Base-by-base conservation (phyloP, 2,888 invertebrate genomes). In the Drosophila subsilvestris region DNA sequence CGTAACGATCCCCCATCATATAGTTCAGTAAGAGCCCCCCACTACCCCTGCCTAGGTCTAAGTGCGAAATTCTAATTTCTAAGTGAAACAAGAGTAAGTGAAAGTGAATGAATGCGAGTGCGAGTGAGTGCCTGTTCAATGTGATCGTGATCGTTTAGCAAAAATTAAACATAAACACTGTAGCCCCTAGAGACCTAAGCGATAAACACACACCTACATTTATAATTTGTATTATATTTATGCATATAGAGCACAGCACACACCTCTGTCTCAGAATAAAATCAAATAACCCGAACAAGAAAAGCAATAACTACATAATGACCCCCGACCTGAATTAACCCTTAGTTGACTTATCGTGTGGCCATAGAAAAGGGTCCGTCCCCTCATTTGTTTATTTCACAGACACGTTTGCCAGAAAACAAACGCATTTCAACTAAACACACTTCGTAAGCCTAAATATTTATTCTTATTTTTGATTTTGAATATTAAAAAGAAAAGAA, bases 111-210 rank as follows among this genome's bases (percentile, higher is more conserved):
- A 17, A 49, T 61, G 44, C 42, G 56, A 71, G 48, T 63, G 57
- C 71, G 14, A 37, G 14, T 37, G 71, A 49, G 63, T 63, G 65
- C 54, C 55, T 76, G 76, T 68, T 72, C 57, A 86, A 78, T 85
- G 85, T 85, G 85, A 85, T 85, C 85, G 85, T 85, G 85, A 85
- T 85, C 85, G 87, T 85, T 88, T 85, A 85, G 85, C 81, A 88
- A 85, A 85, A 88, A 84, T 84, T 84, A 84, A 88, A 80, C 88
- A 66, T 88, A 83, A 76, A 78, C 80, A 75, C 79, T 80, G 82
- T 86, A 76, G 80, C 72, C 70, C 70, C 61, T 88, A 79, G 69
- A 75, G 59, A 54, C 58, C 48, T 83, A 86, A 83, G 80, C 43
- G 29, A 20, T 54, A 65, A 71, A 70, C 60, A 68, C 62, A 74